A percentile compares a stretch with the other conserved stretches of the same genome.
Conservation (phyloP, 2,113 vertebrate genomes). For the Entelurus aequoreus region DNA sequence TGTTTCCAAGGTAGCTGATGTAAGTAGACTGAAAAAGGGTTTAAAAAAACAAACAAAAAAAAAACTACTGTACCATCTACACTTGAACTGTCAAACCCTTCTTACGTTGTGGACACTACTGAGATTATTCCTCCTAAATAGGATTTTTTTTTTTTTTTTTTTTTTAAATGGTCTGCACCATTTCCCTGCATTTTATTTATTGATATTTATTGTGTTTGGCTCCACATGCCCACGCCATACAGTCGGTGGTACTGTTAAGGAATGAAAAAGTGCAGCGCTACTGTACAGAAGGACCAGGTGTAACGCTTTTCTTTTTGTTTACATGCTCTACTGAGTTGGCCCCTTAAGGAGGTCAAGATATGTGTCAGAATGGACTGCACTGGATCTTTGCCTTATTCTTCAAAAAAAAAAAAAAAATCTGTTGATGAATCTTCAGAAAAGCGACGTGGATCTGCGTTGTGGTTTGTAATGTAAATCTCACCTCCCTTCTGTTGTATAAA, state of each 20-base stretch:
- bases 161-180: conserved; percentile 23
- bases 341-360: background rate
- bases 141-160: conserved; percentile 40
- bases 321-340: conserved; percentile 29
- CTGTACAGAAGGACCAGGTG: conserved; percentile 44
- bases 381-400: conserved; percentile 9
- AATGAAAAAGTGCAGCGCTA: conserved; percentile 31
- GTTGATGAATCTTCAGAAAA: conserved; percentile 8
- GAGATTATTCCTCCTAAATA: conserved; percentile 63
- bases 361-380: conserved; percentile 9
- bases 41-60: background rate
- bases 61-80: conserved; percentile 46
- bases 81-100: conserved; percentile 66
- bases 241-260: conserved; percentile 21
- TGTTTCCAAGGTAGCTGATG: conserved; percentile 58
- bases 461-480: conserved; percentile 15
- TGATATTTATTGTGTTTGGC: conserved; percentile 62
- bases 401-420: no score
- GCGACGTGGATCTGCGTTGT: conserved; percentile 1
- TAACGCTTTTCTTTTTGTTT: conserved; percentile 4
- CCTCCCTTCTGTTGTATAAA: conserved; percentile 25
- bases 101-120: conserved; percentile 48
- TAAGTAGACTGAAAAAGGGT: conserved; percentile 65
- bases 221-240: conserved; percentile 14
- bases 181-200: conserved; percentile 65